A percentile compares a stretch with the other conserved stretches of the same genome.
Conservation (phyloP, 1,140 invertebrate species). For the Plectrocnemia conspersa region DNA sequence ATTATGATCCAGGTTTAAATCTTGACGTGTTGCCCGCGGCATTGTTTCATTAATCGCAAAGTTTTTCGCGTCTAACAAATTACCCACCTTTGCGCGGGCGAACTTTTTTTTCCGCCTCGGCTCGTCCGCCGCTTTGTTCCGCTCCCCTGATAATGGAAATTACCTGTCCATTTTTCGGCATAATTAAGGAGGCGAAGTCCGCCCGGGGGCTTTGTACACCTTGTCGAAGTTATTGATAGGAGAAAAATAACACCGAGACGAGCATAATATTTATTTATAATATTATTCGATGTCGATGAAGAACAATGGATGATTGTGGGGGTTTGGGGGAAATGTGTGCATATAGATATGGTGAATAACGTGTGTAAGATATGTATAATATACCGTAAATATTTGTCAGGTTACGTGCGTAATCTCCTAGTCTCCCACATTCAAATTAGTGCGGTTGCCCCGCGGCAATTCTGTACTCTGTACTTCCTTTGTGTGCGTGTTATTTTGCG, state of each 20-base stretch:
- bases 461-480: no score
- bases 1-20: constrained; percentile 37
- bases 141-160: constrained; percentile 34
- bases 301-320: no score
- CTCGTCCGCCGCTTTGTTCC: constrained; percentile 24
- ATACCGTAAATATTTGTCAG: constrained; percentile 27
- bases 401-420: constrained; percentile 30
- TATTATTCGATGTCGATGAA: not conserved
- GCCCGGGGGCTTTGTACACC: constrained; percentile 14
- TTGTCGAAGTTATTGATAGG: constrained; percentile 15
- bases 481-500: no score
- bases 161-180: constrained; percentile 34
- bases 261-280: constrained; percentile 2
- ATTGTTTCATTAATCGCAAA: constrained; percentile 36
- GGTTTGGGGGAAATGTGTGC: not conserved
- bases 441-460: constrained; percentile 19
- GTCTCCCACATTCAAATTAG: constrained; percentile 29
- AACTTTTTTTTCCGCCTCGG: constrained; percentile 30
- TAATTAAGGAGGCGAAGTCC: constrained; percentile 26
- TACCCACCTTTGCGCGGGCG: constrained; percentile 22
- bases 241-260: constrained; percentile 5
- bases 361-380: constrained; percentile 15
- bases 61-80: constrained; percentile 35
- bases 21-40: constrained; percentile 35
- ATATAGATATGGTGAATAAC: constrained; percentile 6